A percentile compares a stretch with the other conserved stretches of the same genome.
phyloP scores from a whole-genome alignment of 1,140 invertebrate genomes.

The Drosophila dunni region DNA sequence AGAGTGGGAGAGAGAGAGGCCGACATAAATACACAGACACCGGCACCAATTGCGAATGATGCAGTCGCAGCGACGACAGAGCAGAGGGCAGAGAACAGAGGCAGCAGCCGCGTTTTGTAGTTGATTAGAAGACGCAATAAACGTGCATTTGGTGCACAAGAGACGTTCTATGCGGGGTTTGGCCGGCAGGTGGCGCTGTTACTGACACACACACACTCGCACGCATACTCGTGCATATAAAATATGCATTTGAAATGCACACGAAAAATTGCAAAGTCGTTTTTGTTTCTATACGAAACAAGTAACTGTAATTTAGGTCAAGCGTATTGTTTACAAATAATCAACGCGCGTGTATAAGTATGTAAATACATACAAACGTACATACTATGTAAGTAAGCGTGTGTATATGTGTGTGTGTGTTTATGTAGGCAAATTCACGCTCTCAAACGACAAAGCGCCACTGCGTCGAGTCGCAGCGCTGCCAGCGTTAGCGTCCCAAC shows the following conservation, averaged over 20 bases:
- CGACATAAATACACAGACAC: constrained; percentile 21
- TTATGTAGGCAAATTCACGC: constrained; percentile 24
- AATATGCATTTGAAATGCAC: constrained; percentile 73
- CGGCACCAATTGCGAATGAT: constrained; percentile 22
- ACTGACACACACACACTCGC: constrained; percentile 1
- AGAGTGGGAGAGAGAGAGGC: constrained; percentile 1
- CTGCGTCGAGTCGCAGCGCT: constrained; percentile 18
- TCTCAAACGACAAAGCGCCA: constrained; percentile 41
- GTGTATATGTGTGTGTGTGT: constrained; percentile 14
- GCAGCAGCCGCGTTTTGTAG: constrained; percentile 35
- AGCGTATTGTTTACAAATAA: constrained; percentile 85
- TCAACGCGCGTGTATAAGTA: constrained; percentile 57
- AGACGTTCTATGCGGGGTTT: constrained; percentile 20
- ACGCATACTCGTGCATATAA: constrained; percentile 24
- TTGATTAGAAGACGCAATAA: constrained; percentile 64
- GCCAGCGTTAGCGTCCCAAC: constrained; percentile 25
- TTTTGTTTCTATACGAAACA: constrained; percentile 70
- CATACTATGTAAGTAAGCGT: constrained; percentile 38
- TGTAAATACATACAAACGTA: constrained; percentile 17
- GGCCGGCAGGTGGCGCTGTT: constrained; percentile 55
- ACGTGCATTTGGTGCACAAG: constrained; percentile 40
- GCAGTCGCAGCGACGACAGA: constrained; percentile 6
- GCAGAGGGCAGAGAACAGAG: constrained; percentile 2
- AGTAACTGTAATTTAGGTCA: constrained; percentile 84
- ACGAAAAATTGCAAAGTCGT: constrained; percentile 48